A percentile compares a stretch with the other conserved stretches of the same genome.
Evolutionary conservation across 2,113 vertebrate species (phyloP).

Genomic region (Toxotes jaculatrix): DNA sequence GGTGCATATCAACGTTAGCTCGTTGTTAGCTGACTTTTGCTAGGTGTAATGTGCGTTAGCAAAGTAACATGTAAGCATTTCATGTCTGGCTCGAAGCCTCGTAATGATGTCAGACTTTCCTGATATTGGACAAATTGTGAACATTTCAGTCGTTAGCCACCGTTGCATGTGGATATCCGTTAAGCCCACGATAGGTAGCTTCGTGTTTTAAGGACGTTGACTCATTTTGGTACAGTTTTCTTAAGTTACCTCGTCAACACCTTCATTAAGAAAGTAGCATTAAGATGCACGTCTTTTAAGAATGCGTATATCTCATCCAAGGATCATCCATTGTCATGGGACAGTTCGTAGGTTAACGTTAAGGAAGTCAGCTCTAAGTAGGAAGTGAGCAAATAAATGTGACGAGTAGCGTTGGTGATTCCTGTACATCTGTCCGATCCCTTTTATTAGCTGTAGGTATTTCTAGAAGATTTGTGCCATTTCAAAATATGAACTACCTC

Average conservation of each 20-base stretch:
- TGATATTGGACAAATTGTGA: not conserved
- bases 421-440: not conserved
- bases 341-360: not conserved
- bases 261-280: not conserved
- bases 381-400: slow-evolving; percentile 59
- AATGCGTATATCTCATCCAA: not conserved
- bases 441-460: not conserved
- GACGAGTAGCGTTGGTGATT: slow-evolving; percentile 20
- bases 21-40: slow-evolving; percentile 26
- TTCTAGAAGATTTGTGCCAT: not conserved
- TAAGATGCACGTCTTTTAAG: not conserved
- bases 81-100: not conserved
- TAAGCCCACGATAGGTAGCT: slow-evolving; percentile 45
- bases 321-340: not conserved
- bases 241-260: not conserved
- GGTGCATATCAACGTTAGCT: slow-evolving; percentile 17
- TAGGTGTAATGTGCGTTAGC: slow-evolving; percentile 12
- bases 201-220: slow-evolving; percentile 44
- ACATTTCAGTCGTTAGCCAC: not conserved
- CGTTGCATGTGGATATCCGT: slow-evolving; percentile 5
- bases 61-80: not conserved
- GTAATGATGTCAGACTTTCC: not conserved
- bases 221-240: slow-evolving; percentile 10
- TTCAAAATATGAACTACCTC: not conserved
- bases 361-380: slow-evolving; percentile 63